Percentiles rank a stretch among this genome's conserved stretches.
Evolutionary conservation across 2,113 vertebrate species (phyloP).

Genomic region (Mixornis gularis): DNA sequence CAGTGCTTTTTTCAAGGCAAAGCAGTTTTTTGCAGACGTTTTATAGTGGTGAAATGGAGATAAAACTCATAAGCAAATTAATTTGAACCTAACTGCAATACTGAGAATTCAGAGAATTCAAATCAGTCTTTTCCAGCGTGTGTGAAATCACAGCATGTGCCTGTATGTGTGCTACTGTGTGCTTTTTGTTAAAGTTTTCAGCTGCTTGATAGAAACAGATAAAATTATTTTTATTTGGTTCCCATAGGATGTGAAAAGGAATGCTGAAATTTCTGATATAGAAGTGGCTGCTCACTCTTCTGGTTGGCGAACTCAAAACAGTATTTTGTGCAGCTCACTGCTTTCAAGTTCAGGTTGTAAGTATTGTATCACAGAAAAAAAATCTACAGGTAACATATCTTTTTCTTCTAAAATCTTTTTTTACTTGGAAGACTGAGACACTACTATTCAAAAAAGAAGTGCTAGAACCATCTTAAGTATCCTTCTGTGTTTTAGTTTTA

Average conservation of each 20-base stretch:
- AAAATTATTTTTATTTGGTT: neutral
- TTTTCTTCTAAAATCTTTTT: neutral
- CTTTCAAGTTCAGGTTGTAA: slow-evolving; percentile 76
- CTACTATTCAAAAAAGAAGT: neutral
- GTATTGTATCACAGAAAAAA: slow-evolving; percentile 56
- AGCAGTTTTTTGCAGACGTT: neutral
- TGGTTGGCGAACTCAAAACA: slow-evolving; percentile 63
- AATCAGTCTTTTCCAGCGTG: neutral
- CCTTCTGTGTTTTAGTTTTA: neutral
- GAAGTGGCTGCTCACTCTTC: slow-evolving; percentile 69
- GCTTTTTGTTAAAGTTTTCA: neutral
- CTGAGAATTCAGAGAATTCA: slow-evolving; percentile 1
- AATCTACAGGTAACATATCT: neutral
- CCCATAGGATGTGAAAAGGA: slow-evolving; percentile 76
- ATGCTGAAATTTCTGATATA: slow-evolving; percentile 65
- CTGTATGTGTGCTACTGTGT: neutral
- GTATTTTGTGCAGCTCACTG: slow-evolving; percentile 71
- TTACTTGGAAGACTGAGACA: neutral
- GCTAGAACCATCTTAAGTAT: neutral
- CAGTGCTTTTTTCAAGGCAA: neutral
- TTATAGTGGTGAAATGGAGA: neutral
- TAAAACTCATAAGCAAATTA: neutral
- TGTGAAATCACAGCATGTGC: neutral
- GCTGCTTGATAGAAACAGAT: neutral
- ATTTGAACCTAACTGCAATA: neutral